Evolutionary conservation across 2,888 invertebrate genomes (phyloP), one percentile per base, ranked within the genome.

Genomic region (Caenorhabditis afra): DNA sequence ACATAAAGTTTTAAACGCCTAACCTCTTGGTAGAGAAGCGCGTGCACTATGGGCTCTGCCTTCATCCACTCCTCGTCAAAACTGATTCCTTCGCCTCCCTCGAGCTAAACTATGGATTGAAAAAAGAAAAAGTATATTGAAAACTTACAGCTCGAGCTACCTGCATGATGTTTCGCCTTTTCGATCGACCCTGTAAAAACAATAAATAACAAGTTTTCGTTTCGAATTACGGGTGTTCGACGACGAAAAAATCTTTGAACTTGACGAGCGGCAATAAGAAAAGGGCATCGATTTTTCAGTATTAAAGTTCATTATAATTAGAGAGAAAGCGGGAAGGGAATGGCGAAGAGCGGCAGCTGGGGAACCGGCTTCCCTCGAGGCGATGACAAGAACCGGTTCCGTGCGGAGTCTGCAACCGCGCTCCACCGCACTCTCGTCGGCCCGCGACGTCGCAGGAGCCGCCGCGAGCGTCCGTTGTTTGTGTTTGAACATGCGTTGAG

Each of bases 51-150:
- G 12, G 95, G 95, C 84, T 96, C 93, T 94, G 97, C 97, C 86
- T 93, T 93, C 70, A 95, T 96, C 98, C 98, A 99, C 93, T 96
- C 95, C 90, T 96, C 96, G 91, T 97, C 96, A 92, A 91, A 96
- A 14, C 45, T 20, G 50, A 62, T 70, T 23, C 49, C 44, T 8
- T 57, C 49, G 35, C 2, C 52, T 5, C 44, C 41, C 7, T 44
- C 52, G 35, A 14, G 20, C 62, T 62, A 52, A 47, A 22, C 16
- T 22, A 22, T 49, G n/a, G n/a, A n/a, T n/a, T n/a, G n/a, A 49
- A 49, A 8, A 2, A 49, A 22, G 20, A n/a, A n/a, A n/a, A n/a
- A n/a, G n/a, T n/a, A n/a, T n/a, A n/a, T n/a, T n/a, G n/a, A n/a
- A 7, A 29, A 29, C 29, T 29, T 29, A 29, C 29, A 29, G 29